Evolutionary conservation across 2,113 vertebrate genomes (phyloP).

Genomic region (Eubucco bourcierii): DNA sequence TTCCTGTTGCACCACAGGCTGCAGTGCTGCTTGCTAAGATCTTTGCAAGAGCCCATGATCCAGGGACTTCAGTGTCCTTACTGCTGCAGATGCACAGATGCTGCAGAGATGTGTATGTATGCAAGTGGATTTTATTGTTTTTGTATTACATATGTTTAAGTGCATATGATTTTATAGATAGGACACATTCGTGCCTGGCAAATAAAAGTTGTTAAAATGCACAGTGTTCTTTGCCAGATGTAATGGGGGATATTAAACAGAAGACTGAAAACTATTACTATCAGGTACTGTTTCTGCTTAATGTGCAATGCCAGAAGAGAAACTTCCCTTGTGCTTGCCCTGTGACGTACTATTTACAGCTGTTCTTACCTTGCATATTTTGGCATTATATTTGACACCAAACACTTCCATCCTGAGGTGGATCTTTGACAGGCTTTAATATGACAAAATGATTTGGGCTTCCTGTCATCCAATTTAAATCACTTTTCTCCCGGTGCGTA

Average conservation of each 20-base stretch:
- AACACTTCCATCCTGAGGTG: constrained; percentile 12
- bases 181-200: background rate
- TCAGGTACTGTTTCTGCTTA: background rate
- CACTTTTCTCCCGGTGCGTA: background rate
- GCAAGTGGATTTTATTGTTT: background rate
- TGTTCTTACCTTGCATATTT: background rate
- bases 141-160: background rate
- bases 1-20: background rate
- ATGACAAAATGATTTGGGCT: constrained; percentile 52
- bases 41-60: background rate
- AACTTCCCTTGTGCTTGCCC: background rate
- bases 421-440: constrained; percentile 45
- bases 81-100: rapidly evolving
- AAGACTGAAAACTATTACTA: background rate
- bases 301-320: background rate
- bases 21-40: background rate
- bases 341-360: background rate
- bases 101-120: background rate
- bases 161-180: background rate
- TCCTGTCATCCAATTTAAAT: constrained; percentile 44
- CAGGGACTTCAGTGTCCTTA: background rate
- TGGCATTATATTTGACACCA: background rate
- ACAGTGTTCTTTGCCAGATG: background rate
- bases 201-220: background rate
- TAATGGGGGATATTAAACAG: background rate